Conservation (phyloP, 2,113 vertebrate genomes). For the Andinoacara biseriatus region DNA sequence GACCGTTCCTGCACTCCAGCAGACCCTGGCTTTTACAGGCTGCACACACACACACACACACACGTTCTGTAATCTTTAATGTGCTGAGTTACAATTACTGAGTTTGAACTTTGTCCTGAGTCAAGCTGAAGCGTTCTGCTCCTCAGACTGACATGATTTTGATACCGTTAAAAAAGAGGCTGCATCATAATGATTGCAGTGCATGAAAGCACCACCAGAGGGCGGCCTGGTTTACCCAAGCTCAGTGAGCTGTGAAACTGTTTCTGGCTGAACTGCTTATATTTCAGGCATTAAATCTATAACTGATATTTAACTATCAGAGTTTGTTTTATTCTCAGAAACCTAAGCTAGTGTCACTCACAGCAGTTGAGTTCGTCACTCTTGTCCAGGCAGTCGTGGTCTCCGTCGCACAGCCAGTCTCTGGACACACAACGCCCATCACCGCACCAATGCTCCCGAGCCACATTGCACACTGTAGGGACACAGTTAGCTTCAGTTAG, state of each 20-base stretch:
- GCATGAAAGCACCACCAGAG: neutral
- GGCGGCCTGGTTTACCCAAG: neutral
- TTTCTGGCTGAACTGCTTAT: too few species aligned
- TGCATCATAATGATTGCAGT: fast-evolving
- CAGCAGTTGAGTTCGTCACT: conserved; percentile 96
- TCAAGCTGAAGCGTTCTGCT: neutral
- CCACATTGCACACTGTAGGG: conserved; percentile 82
- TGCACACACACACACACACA: conserved; percentile 52
- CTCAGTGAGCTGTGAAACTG: neutral
- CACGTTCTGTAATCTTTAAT: neutral
- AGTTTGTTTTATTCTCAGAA: neutral
- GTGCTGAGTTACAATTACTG: fast-evolving
- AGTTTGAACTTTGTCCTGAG: neutral
- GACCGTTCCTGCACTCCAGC: conserved; percentile 88
- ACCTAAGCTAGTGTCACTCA: conserved; percentile 74
- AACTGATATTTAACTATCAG: neutral
- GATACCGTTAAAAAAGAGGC: neutral
- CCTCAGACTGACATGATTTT: too few species aligned
- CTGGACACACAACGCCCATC: conserved; percentile 88
- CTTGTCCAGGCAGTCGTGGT: conserved; percentile 94
- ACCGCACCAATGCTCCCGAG: conserved; percentile 86
- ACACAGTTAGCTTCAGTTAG: neutral
- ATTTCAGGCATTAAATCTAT: fast-evolving
- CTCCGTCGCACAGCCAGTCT: conserved; percentile 95
- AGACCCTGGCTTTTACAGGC: conserved; percentile 93